phyloP scores from a whole-genome alignment of 2,888 invertebrate species.

The Poecilobothrus nobilitatus region DNA sequence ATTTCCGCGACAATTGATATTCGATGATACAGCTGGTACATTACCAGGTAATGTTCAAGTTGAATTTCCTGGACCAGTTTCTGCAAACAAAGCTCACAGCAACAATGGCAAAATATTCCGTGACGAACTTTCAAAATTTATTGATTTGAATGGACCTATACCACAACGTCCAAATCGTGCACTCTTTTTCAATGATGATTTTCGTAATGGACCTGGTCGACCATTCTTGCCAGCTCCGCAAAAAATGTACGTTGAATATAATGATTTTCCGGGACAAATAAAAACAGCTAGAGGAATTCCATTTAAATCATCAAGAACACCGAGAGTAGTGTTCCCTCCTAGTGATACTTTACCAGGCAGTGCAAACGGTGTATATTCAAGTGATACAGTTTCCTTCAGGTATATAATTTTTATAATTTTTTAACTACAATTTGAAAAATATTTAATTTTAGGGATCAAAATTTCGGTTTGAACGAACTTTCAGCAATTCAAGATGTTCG shows the following conservation, averaged over 20 bases:
- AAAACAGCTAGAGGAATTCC: conserved; percentile 38
- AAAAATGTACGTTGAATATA: conserved; percentile 38
- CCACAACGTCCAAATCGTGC: conserved; percentile 36
- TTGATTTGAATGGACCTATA: conserved; percentile 41
- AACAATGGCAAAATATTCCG: conserved; percentile 34
- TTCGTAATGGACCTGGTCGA: conserved; percentile 22
- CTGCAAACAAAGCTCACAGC: conserved; percentile 37
- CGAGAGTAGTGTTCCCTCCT: conserved; percentile 41
- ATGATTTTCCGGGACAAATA: conserved; percentile 34
- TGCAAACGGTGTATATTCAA: conserved; percentile 38
- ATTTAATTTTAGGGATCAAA: conserved; percentile 50
- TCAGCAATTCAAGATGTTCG: conserved; percentile 46
- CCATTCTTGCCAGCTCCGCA: conserved; percentile 38
- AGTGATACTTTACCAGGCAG: conserved; percentile 39
- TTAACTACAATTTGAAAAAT: background rate
- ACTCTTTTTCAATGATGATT: conserved; percentile 37
- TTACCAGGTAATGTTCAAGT: conserved; percentile 30
- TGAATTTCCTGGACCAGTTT: conserved; percentile 38
- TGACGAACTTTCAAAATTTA: conserved; percentile 44
- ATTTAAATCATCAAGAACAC: conserved; percentile 42
- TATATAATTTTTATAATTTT: conserved; percentile 18
- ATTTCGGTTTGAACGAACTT: conserved; percentile 52
- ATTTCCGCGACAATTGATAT: conserved; percentile 35
- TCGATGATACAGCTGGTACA: conserved; percentile 31
- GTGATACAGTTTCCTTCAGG: conserved; percentile 43